phyloP scores from a whole-genome alignment of 2,888 invertebrate species.

The Metallyticus violacea region DNA sequence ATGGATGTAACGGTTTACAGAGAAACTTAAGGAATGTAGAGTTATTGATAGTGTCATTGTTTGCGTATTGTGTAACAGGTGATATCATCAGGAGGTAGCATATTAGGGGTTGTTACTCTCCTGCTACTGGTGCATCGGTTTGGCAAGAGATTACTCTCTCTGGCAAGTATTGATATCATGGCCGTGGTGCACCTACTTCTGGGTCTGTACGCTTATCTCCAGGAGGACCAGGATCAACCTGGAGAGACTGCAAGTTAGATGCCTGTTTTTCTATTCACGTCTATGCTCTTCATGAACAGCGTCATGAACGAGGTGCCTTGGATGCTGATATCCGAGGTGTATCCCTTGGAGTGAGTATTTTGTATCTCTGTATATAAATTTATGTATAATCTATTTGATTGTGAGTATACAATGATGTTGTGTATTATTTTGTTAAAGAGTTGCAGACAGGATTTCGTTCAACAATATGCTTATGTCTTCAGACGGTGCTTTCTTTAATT shows the following conservation, averaged over 20 bases:
- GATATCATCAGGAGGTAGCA: neutral
- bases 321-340: constrained; percentile 2
- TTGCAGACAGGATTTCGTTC: too few species aligned
- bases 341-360: neutral
- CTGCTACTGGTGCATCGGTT: neutral
- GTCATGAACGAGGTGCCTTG: neutral
- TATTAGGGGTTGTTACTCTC: neutral
- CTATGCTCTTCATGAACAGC: neutral
- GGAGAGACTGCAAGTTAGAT: neutral
- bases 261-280: neutral
- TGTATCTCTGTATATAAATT: too few species aligned
- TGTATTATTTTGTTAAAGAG: too few species aligned
- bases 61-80: too few species aligned
- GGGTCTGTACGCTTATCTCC: neutral
- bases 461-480: too few species aligned
- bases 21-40: too few species aligned
- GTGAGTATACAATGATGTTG: too few species aligned
- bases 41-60: too few species aligned
- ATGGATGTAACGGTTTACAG: too few species aligned
- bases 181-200: neutral
- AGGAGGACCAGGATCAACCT: neutral
- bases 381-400: too few species aligned
- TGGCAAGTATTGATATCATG: neutral
- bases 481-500: too few species aligned
- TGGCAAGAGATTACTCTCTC: neutral